Evolutionary conservation across 2,113 vertebrate genomes (phyloP), one percentile per base, ranked within the genome.

Genomic region (Sphaerodactylus townsendi): DNA sequence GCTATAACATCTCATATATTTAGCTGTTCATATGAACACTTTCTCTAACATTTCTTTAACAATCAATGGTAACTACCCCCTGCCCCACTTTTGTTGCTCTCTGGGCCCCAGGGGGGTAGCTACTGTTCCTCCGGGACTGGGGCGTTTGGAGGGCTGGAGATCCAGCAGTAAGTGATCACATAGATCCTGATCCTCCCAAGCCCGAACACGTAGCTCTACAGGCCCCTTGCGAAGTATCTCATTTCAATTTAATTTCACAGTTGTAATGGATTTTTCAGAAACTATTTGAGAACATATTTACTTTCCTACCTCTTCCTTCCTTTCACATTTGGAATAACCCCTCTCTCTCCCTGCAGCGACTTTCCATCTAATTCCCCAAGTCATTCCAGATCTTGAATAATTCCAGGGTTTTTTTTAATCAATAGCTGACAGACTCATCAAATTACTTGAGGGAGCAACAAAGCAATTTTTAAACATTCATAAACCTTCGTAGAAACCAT

Each of bases 371-470:
- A 95, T 95, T 94, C 94, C 94, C 84, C 87, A 94, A 96, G 92
- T 94, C 95, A 95, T 94, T 92, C 89, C 77, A 89, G 90, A 94
- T 92, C 92, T 93, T 95, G 95, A 96, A 97, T 96, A 96, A 96
- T 96, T 96, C 91, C 87, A 82, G 92, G 76, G 25, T n/a, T 19
- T 46, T 59, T 95, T 97, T 96, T 96, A 96, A 97, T 97, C 96
- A 96, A 96, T 96, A 95, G 95, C 95, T 96, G 96, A 96, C 96
- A 96, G 94, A 95, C 93, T 94, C 95, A 94, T 97, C 96, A 96
- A 96, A 96, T 96, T 95, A 96, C 96, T 96, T 96, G 93, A 93
- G 95, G 96, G 96, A 96, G 94, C 90, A 79, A 81, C 95, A 95
- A 95, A 95, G 95, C 94, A 94, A 95, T 96, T 96, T 96, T 96